These are phyloP conservation scores for Amblyopsis hoosieri DNA, from an alignment of 2,797 vertebrate species.

Conservation along the genomic window DNA sequence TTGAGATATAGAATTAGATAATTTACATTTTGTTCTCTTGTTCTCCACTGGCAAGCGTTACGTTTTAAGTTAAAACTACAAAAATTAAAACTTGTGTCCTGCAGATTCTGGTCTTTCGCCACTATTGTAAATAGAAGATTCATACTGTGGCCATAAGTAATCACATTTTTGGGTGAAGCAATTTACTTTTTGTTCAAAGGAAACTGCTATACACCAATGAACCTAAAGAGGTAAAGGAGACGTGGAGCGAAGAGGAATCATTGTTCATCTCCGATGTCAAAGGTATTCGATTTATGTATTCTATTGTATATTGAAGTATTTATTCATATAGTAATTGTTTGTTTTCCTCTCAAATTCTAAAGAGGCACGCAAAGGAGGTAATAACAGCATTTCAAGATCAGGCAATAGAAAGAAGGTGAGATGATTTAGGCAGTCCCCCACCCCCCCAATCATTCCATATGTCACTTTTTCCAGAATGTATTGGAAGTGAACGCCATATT, in stretches of 20 bases:
- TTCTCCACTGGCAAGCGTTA: too few species aligned
- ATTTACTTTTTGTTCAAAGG: constrained; percentile 39
- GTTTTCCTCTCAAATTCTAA: not conserved
- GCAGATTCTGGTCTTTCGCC: too few species aligned
- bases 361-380: constrained; percentile 10
- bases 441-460: too few species aligned
- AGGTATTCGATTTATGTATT: not conserved
- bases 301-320: not conserved
- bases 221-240: constrained; percentile 53
- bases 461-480: not conserved
- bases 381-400: constrained; percentile 21
- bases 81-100: too few species aligned
- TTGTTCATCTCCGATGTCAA: constrained; percentile 6
- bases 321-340: not conserved
- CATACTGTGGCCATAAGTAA: not conserved
- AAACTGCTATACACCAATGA: constrained; percentile 30
- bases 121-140: too few species aligned
- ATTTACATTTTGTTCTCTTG: too few species aligned
- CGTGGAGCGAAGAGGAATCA: constrained; percentile 73
- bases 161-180: not conserved
- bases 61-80: too few species aligned
- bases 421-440: not conserved
- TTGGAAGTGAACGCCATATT: not conserved
- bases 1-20: too few species aligned
- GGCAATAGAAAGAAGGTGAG: constrained; percentile 54